phyloP scores from a whole-genome alignment of 1,140 invertebrate genomes.

The Pristionchus pacificus region DNA sequence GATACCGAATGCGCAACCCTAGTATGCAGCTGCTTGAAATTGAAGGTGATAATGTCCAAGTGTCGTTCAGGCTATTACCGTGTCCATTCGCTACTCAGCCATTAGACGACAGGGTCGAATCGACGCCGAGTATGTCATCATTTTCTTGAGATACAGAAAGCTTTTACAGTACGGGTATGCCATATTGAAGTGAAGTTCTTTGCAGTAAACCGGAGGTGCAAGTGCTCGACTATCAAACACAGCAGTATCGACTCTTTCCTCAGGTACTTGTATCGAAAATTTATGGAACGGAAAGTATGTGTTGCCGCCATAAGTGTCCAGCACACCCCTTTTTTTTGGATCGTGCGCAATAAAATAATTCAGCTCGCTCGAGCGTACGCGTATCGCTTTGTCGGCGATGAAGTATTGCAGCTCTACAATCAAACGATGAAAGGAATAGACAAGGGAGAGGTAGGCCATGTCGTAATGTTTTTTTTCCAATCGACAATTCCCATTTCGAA shows the following conservation, averaged over 20 bases:
- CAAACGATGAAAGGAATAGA: slow-evolving; percentile 15
- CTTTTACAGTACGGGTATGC: slow-evolving; percentile 58
- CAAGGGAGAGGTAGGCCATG: slow-evolving; percentile 13
- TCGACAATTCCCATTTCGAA: slow-evolving; percentile 57
- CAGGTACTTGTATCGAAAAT: slow-evolving; percentile 65
- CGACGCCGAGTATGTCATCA: slow-evolving; percentile 75
- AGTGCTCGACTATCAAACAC: slow-evolving; percentile 85
- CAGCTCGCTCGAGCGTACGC: slow-evolving; percentile 75
- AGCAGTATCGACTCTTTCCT: slow-evolving; percentile 84
- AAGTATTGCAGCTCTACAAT: slow-evolving; percentile 75
- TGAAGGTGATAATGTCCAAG: too few relatives aligned
- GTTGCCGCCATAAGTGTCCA: too few relatives aligned
- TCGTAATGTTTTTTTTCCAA: slow-evolving; percentile 59
- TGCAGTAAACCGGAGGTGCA: slow-evolving; percentile 76
- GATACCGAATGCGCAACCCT: too few relatives aligned
- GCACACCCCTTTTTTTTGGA: background rate
- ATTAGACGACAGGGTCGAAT: slow-evolving; percentile 81
- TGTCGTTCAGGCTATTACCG: slow-evolving; percentile 58
- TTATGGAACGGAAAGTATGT: too few relatives aligned
- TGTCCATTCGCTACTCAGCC: slow-evolving; percentile 73
- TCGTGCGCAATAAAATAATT: slow-evolving; percentile 51
- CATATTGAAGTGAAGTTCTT: slow-evolving; percentile 43
- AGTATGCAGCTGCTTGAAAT: too few relatives aligned
- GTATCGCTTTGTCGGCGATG: slow-evolving; percentile 70
- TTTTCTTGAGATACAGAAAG: too few relatives aligned